phyloP scores from a whole-genome alignment of 2,888 invertebrate species.

The Koerneria pararmatus region DNA sequence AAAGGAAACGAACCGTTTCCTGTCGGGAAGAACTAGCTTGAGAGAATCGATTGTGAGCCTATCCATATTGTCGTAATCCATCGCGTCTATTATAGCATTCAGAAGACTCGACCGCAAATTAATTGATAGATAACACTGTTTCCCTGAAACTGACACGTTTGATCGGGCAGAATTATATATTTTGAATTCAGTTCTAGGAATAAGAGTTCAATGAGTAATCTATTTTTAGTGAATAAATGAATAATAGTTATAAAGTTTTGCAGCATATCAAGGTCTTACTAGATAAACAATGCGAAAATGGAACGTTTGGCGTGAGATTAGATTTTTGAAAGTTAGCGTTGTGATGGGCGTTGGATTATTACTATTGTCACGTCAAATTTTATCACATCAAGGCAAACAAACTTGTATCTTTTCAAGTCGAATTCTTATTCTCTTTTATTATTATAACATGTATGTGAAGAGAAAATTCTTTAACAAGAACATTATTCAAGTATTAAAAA shows the following conservation, averaged over 20 bases:
- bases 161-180: background rate
- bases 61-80: conserved; percentile 8
- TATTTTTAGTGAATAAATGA: background rate
- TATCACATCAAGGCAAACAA: too few species aligned
- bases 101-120: background rate
- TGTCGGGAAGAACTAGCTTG: background rate
- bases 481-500: too few species aligned
- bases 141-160: background rate
- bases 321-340: too few species aligned
- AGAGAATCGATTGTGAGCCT: background rate
- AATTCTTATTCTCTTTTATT: too few species aligned
- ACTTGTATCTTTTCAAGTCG: too few species aligned
- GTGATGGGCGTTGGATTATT: too few species aligned
- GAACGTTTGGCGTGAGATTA: too few species aligned
- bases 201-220: background rate
- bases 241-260: background rate
- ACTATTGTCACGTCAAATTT: too few species aligned
- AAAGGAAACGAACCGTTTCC: conserved; percentile 5
- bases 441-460: too few species aligned
- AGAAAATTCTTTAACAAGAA: too few species aligned
- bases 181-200: background rate
- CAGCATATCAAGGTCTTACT: background rate
- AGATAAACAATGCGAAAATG: too few species aligned
- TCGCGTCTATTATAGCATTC: conserved; percentile 7
- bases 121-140: conserved; percentile 13